Evolutionary conservation across 2,888 invertebrate genomes (phyloP).

Genomic region (Lasioglossum oenotherae): DNA sequence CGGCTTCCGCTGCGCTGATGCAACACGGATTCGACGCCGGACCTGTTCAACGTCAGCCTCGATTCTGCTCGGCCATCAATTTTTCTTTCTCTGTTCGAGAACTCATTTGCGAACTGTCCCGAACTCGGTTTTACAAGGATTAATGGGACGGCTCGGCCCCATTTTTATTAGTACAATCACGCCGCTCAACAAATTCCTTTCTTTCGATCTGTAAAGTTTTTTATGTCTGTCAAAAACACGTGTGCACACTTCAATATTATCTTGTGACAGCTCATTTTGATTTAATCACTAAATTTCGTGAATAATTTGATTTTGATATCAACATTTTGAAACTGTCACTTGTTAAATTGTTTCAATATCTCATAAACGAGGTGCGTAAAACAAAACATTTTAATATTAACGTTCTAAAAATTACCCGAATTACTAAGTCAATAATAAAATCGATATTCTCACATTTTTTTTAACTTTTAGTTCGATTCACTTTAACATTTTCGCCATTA

Average conservation of each 20-base stretch:
- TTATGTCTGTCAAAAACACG: not conserved
- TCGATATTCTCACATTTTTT: not conserved
- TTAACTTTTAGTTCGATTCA: not conserved
- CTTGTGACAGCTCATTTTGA: too few species aligned
- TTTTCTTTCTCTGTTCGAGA: conserved; percentile 4
- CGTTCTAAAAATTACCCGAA: not conserved
- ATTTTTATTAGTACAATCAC: not conserved
- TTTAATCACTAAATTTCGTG: not conserved
- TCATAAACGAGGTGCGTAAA: too few species aligned
- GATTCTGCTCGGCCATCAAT: conserved; percentile 12
- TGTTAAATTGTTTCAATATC: too few species aligned
- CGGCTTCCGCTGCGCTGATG: conserved; percentile 14
- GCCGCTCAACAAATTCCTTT: not conserved
- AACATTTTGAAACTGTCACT: too few species aligned
- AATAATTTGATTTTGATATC: not conserved
- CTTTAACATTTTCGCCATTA: not conserved
- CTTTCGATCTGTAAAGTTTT: not conserved
- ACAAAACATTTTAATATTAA: too few species aligned
- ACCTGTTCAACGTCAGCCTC: conserved; percentile 13
- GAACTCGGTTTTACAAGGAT: not conserved
- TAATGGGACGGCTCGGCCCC: not conserved
- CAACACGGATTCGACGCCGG: conserved; percentile 4
- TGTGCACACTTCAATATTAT: not conserved
- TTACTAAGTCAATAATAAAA: too few species aligned
- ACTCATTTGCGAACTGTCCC: conserved; percentile 10